Evolutionary conservation across 2,113 vertebrate genomes (phyloP), one percentile per base, ranked within the genome.

Genomic region (Willisornis vidua): DNA sequence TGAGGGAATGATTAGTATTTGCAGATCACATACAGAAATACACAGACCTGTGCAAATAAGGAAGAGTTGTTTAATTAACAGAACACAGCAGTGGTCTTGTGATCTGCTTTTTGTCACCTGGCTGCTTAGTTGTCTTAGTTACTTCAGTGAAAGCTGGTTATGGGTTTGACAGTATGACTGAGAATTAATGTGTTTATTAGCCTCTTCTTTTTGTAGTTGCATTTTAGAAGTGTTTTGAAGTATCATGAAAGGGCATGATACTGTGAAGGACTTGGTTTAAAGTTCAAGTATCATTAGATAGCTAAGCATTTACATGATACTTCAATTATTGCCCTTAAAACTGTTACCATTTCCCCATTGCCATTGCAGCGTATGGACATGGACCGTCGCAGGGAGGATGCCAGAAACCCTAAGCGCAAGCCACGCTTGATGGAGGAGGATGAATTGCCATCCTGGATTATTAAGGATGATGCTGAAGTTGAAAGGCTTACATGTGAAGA

Each of bases 351-450:
- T 90, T 75, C 12, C 13, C 11, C 16, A 26, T 83, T 46, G 9
- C 68, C 48, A 5, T 35, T 84, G 25, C 77, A 99, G 99, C 98
- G 99, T 13, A 99, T 99, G 99, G 99, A 99, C 95, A 97, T 99
- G 97, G 99, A 99, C 93, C 98, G 99, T 31, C 98, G 99, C 29
- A 98, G 99, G 8, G 99, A 99, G 66, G 99, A 99, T 5, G 99
- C 99, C 12, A 98, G 99, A 43, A 99, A 99, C 88, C 99, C 99
- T 2, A 99, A 99, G 52, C 98, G 99, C 33, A 99, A 99, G 80
- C 99, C 99, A 4, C 99, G 99, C 39, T 96, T 99, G 25, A 99
- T 99, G 99, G 99, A 99, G 96, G 99, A 99, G 73, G 99, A 99
- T 12, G 99, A 99, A 65, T 97, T 99, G 39, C 99, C 99, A 28